A percentile compares a stretch with the other conserved stretches of the same genome.
These are phyloP conservation scores for Anoplophora glabripennis DNA, from an alignment of 1,140 invertebrate species.

Conservation along the genomic window DNA sequence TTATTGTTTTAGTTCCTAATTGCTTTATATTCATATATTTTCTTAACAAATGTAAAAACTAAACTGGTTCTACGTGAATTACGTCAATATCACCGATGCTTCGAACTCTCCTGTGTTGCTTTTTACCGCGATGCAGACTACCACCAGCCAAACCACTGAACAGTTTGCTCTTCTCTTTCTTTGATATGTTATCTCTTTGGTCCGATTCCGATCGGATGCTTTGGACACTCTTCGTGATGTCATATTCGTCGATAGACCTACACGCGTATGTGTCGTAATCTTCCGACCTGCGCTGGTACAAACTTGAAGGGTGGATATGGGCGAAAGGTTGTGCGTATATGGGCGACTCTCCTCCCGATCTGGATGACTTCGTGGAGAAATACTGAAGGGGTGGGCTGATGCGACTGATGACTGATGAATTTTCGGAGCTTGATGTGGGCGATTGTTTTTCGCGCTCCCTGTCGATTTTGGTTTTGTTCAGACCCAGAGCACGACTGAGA, in stretches of 20 bases:
- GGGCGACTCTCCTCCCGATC: constrained; percentile 40
- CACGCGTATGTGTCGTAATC: constrained; percentile 37
- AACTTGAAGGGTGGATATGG: constrained; percentile 15
- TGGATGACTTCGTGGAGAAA: constrained; percentile 20
- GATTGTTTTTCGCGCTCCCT: constrained; percentile 47
- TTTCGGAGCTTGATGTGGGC: constrained; percentile 57
- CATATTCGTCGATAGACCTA: constrained; percentile 36
- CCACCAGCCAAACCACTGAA: constrained; percentile 13
- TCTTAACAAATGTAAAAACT: no score
- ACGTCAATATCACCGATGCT: constrained; percentile 69
- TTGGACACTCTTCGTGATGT: constrained; percentile 32
- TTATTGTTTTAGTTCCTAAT: no score
- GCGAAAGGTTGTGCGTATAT: constrained; percentile 41
- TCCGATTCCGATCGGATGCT: constrained; percentile 19
- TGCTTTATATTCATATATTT: no score
- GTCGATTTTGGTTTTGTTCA: constrained; percentile 53
- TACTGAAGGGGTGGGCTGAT: constrained; percentile 51
- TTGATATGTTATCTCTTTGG: constrained; percentile 18
- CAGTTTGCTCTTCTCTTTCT: constrained; percentile 12
- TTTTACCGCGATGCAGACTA: constrained; percentile 38
- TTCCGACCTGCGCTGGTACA: constrained; percentile 32
- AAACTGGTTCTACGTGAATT: constrained; percentile 23
- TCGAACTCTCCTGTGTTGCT: constrained; percentile 65
- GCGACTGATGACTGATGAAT: constrained; percentile 52
- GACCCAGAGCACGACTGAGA: constrained; percentile 64